These are phyloP conservation scores for Pseudorasbora parva DNA, from an alignment of 2,113 vertebrate species.

Conservation along the genomic window DNA sequence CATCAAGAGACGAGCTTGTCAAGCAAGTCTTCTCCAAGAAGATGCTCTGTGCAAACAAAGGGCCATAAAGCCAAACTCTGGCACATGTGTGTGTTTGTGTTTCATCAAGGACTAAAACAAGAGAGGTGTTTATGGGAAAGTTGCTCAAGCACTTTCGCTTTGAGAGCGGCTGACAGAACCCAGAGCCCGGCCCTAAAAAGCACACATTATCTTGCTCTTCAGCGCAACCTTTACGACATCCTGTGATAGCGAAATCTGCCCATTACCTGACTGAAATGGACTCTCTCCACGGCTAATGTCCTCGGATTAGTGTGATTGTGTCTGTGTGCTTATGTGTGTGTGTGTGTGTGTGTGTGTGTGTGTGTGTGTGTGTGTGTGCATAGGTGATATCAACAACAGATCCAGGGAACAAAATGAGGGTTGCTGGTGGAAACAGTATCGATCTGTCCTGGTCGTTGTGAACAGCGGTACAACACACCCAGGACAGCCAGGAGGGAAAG, in stretches of 20 bases:
- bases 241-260: constrained; percentile 36
- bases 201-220: constrained; percentile 44
- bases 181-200: constrained; percentile 30
- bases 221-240: constrained; percentile 46
- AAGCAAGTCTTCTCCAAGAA: background rate
- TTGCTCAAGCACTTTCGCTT: background rate
- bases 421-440: constrained; percentile 23
- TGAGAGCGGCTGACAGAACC: background rate
- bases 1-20: constrained; percentile 1
- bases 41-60: constrained; percentile 26
- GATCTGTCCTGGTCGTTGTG: constrained; percentile 6
- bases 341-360: constrained; percentile 26
- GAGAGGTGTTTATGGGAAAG: constrained; percentile 23
- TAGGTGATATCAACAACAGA: constrained; percentile 18
- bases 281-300: constrained; percentile 41
- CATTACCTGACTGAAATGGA: constrained; percentile 49
- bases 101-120: background rate
- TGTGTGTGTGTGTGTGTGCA: constrained; percentile 26
- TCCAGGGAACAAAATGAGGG: constrained; percentile 23
- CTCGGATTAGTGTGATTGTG: constrained; percentile 32
- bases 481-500: constrained; percentile 21
- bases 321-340: constrained; percentile 34
- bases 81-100: constrained; percentile 7
- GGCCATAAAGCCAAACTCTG: background rate
- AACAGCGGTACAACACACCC: background rate